These are phyloP conservation scores for Meghimatium bilineatum DNA, from an alignment of 2,888 invertebrate species.

Conservation along the genomic window DNA sequence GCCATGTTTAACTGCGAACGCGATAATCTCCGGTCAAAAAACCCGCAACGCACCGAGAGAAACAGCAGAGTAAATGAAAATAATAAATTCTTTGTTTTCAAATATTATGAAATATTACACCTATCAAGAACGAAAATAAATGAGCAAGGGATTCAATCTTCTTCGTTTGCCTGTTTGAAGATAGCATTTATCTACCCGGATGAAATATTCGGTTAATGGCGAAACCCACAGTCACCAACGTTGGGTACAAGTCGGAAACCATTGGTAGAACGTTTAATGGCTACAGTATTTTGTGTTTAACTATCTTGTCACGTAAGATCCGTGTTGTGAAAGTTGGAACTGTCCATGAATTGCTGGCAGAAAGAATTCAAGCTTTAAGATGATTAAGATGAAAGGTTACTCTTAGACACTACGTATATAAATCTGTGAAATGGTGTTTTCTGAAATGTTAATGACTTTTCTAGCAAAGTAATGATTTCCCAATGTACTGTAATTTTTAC, in stretches of 20 bases:
- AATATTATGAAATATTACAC: conserved; percentile 2
- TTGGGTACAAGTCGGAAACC: background rate
- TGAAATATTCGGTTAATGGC: background rate
- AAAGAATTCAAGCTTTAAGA: background rate
- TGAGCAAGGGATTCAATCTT: background rate
- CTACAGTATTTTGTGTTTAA: background rate
- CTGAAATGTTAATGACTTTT: background rate
- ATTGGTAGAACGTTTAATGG: background rate
- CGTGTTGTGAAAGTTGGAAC: background rate
- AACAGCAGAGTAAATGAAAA: background rate
- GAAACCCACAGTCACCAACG: background rate
- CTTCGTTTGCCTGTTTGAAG: background rate
- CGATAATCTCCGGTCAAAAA: conserved; percentile 13
- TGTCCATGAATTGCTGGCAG: background rate
- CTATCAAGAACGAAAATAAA: background rate
- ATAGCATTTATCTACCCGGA: background rate
- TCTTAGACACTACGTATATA: conserved; percentile 5
- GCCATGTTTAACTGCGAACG: conserved; percentile 9
- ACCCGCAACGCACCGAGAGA: background rate
- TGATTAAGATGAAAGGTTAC: conserved; percentile 26
- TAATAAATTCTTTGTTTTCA: conserved; percentile 3
- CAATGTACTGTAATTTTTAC: background rate
- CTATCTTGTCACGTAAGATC: background rate
- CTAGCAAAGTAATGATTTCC: background rate
- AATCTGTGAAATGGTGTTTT: conserved; percentile 13